phyloP scores from a whole-genome alignment of 2,888 invertebrate species.

The Drosophila acutilabella region DNA sequence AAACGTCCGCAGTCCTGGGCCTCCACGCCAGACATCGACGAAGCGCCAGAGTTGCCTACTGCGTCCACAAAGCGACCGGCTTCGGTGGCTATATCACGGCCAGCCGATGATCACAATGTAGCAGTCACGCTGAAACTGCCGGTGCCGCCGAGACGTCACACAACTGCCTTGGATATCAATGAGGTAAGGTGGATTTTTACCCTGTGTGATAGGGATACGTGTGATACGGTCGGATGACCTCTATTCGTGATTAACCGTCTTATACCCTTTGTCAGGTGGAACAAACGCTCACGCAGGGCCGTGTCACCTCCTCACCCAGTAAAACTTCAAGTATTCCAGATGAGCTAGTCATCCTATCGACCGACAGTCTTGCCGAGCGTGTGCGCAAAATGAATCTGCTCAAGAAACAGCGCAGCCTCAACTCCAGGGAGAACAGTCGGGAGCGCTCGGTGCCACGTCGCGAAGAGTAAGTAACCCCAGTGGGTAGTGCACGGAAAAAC shows the following conservation, averaged over 20 bases:
- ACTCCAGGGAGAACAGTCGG: slow-evolving; percentile 83
- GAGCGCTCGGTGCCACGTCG: slow-evolving; percentile 83
- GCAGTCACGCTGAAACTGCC: slow-evolving; percentile 89
- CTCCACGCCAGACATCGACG: slow-evolving; percentile 92
- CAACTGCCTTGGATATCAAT: slow-evolving; percentile 86
- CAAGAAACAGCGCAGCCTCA: slow-evolving; percentile 85
- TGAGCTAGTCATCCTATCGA: slow-evolving; percentile 88
- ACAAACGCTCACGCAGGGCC: slow-evolving; percentile 85
- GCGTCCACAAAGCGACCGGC: slow-evolving; percentile 19
- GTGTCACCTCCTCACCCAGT: slow-evolving; percentile 86
- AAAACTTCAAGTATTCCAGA: slow-evolving; percentile 85
- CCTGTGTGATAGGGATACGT: too few relatives aligned
- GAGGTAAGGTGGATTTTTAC: slow-evolving; percentile 63
- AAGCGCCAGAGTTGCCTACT: slow-evolving; percentile 62
- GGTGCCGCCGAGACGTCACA: slow-evolving; percentile 88
- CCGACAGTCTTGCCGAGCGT: slow-evolving; percentile 89
- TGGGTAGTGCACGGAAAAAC: not conserved
- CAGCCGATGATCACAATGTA: slow-evolving; percentile 87
- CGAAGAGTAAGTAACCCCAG: slow-evolving; percentile 77
- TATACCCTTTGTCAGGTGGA: slow-evolving; percentile 79
- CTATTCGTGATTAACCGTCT: too few relatives aligned
- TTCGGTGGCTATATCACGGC: slow-evolving; percentile 16
- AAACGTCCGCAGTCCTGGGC: slow-evolving; percentile 89
- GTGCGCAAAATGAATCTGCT: slow-evolving; percentile 88
- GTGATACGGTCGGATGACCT: too few relatives aligned